Conservation (phyloP, 2,113 vertebrate genomes). For the Amazona guildingii region DNA sequence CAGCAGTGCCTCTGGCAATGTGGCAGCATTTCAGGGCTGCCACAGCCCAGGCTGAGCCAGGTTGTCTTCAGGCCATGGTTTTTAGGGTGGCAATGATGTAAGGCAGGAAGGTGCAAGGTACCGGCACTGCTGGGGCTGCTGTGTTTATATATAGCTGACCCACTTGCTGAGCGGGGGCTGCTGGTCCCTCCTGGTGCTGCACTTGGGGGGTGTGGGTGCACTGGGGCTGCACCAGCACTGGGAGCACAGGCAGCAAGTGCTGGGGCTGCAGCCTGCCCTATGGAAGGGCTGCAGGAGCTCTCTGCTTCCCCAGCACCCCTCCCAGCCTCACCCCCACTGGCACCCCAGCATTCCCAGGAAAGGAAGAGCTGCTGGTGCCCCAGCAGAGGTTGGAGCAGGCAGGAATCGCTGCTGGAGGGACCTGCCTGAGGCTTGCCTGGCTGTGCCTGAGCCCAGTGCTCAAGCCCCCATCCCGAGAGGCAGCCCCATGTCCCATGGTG, state of each 20-base stretch:
- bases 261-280: not conserved
- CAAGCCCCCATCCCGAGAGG: not conserved
- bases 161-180: slow-evolving; percentile 16
- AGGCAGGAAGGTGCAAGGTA: slow-evolving; percentile 18
- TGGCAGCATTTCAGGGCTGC: fast-evolving
- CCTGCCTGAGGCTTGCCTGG: not conserved
- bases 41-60: not conserved
- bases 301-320: not conserved
- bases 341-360: not conserved
- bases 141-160: slow-evolving; percentile 48
- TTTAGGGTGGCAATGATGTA: slow-evolving; percentile 57
- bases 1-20: not conserved
- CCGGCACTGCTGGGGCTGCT: not conserved
- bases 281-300: not conserved
- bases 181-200: not conserved
- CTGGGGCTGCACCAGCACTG: not conserved
- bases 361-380: not conserved
- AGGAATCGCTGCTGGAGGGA: not conserved
- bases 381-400: not conserved
- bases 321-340: not conserved
- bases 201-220: not conserved
- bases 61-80: not conserved
- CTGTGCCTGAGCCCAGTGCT: not conserved
- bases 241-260: not conserved
- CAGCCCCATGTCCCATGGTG: fast-evolving